Percentiles rank a stretch among this genome's conserved stretches.
Conservation (phyloP, 1,140 invertebrate genomes). For the Ditylenchus dipsaci region DNA sequence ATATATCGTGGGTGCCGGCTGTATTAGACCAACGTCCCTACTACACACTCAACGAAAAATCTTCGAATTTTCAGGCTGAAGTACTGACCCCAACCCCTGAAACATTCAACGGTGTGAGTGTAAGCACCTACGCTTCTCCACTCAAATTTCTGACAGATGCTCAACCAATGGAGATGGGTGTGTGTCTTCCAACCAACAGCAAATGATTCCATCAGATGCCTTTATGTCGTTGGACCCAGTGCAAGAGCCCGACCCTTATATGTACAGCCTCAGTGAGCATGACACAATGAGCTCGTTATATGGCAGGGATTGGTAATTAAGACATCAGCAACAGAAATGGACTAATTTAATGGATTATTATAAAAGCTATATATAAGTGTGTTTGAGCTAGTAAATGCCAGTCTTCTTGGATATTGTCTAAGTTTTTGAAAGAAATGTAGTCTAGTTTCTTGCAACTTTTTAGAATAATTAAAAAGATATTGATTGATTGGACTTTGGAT, state of each 20-base stretch:
- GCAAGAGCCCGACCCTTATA: slow-evolving; percentile 15
- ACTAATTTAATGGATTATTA: too few relatives aligned
- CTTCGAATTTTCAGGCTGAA: neutral
- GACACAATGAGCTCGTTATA: slow-evolving; percentile 19
- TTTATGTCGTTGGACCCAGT: slow-evolving; percentile 23
- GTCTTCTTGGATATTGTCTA: too few relatives aligned
- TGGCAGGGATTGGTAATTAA: slow-evolving; percentile 16
- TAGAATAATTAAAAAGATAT: too few relatives aligned
- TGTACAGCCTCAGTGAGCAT: slow-evolving; percentile 11
- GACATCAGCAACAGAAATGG: neutral
- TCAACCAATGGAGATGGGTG: neutral
- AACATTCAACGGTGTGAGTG: neutral
- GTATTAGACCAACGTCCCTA: too few relatives aligned
- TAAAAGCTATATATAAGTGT: too few relatives aligned
- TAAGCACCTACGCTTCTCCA: neutral
- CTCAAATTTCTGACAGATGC: neutral
- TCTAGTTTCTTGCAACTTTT: too few relatives aligned
- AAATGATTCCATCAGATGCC: slow-evolving; percentile 4
- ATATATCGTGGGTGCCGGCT: too few relatives aligned
- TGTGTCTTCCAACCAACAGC: neutral
- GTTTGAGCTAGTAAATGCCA: too few relatives aligned
- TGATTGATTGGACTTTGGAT: too few relatives aligned
- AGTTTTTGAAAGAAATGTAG: too few relatives aligned
- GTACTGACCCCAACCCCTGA: neutral
- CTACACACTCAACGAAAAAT: too few relatives aligned